Percentiles rank a stretch among this genome's conserved stretches.
Evolutionary conservation across 1,140 invertebrate genomes (phyloP).

Genomic region (Mesaphorura yosii): DNA sequence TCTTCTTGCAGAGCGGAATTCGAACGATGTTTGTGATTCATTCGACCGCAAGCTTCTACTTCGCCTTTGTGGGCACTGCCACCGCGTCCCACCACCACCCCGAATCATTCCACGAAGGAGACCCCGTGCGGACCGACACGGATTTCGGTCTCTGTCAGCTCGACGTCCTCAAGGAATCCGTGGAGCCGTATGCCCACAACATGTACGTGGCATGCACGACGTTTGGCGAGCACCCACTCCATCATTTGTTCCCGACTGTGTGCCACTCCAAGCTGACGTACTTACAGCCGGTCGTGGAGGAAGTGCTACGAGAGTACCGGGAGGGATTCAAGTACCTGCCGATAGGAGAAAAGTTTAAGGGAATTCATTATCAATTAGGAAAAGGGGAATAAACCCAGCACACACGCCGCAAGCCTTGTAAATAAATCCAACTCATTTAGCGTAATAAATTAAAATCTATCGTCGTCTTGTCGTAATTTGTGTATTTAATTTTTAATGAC

Average conservation of each 20-base stretch:
- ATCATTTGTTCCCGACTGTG: slow-evolving; percentile 26
- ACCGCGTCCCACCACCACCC: slow-evolving; percentile 30
- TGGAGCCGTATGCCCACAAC: slow-evolving; percentile 9
- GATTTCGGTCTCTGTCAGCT: slow-evolving; percentile 28
- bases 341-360: slow-evolving; percentile 11
- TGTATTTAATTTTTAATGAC: no score
- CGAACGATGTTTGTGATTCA: no score
- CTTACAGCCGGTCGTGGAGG: slow-evolving; percentile 9
- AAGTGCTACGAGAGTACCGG: slow-evolving; percentile 19
- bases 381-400: no score
- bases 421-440: no score
- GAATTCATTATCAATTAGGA: slow-evolving; percentile 7
- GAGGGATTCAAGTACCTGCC: slow-evolving; percentile 4
- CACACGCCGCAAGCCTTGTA: no score
- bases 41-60: no score
- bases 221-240: slow-evolving; percentile 22
- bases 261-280: slow-evolving; percentile 25
- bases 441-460: no score
- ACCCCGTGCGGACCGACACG: slow-evolving; percentile 17
- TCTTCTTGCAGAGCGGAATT: no score
- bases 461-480: no score
- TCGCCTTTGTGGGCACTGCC: no score
- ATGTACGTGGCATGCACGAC: slow-evolving; percentile 16
- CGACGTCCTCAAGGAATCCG: slow-evolving; percentile 14
- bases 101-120: slow-evolving; percentile 34